Evolutionary conservation across 2,113 vertebrate species (phyloP).

Genomic region (Hirundichthys speculiger): DNA sequence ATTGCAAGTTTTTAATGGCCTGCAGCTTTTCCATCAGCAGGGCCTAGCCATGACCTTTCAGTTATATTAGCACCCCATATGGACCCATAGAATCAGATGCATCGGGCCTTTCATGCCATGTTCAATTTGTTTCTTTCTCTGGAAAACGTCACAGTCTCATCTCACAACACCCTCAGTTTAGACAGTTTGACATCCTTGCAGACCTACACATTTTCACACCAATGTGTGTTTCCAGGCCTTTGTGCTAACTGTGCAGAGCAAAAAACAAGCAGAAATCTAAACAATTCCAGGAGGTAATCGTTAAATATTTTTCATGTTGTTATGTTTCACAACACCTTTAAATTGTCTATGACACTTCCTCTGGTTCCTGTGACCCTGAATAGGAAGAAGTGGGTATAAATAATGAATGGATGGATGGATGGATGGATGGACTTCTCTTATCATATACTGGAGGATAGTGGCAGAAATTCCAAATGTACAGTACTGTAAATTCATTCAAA

Average conservation of each 20-base stretch:
- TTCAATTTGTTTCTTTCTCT: conserved; percentile 13
- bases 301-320: conserved; percentile 44
- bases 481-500: no score
- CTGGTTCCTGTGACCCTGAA: no score
- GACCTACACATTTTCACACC: conserved; percentile 24
- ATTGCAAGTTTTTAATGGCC: conserved; percentile 35
- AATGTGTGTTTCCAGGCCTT: conserved; percentile 37
- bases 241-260: conserved; percentile 48
- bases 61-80: conserved; percentile 25
- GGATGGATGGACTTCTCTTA: no score
- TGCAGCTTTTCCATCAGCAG: conserved; percentile 32
- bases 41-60: conserved; percentile 35
- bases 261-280: conserved; percentile 45
- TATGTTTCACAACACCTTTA: conserved; percentile 23
- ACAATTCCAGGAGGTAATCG: conserved; percentile 53
- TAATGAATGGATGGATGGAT: no score
- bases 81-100: conserved; percentile 20
- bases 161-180: conserved; percentile 36
- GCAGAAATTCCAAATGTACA: no score
- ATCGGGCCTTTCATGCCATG: conserved; percentile 22
- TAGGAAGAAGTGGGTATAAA: no score
- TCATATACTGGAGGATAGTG: no score
- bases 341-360: no score
- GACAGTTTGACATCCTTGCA: conserved; percentile 33
- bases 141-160: conserved; percentile 36